Evolutionary conservation across 2,797 vertebrate genomes (phyloP).

Genomic region (Hapalemur alaotrensis): DNA sequence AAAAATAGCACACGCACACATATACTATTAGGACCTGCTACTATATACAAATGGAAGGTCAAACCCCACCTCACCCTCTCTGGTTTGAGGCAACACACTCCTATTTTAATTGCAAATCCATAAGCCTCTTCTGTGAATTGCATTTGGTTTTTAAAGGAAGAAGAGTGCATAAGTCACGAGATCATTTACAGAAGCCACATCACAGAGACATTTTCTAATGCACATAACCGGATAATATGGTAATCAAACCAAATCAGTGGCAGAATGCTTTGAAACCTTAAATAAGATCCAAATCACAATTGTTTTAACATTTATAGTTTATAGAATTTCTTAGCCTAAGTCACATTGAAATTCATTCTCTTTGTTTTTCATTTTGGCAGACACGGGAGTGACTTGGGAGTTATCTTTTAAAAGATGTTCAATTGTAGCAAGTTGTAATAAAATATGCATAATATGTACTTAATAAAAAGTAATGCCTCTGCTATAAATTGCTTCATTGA

Average conservation of each 20-base stretch:
- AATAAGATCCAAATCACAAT: conserved; percentile 78
- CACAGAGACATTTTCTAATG: conserved; percentile 80
- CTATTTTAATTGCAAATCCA: conserved; percentile 77
- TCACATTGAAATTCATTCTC: conserved; percentile 63
- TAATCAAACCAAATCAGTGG: conserved; percentile 75
- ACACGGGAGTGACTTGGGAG: conserved; percentile 77
- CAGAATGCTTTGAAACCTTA: conserved; percentile 79
- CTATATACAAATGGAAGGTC: conserved; percentile 58
- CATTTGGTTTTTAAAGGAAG: conserved; percentile 83
- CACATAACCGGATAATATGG: conserved; percentile 79
- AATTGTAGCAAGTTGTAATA: conserved; percentile 80
- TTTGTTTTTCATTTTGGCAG: conserved; percentile 83
- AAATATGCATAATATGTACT: conserved; percentile 82
- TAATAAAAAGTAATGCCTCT: conserved; percentile 83
- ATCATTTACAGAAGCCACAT: conserved; percentile 77
- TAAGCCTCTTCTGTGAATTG: conserved; percentile 80
- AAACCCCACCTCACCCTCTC: background rate
- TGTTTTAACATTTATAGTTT: conserved; percentile 72
- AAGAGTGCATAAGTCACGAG: conserved; percentile 66
- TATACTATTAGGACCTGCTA: background rate
- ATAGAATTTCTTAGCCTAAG: conserved; percentile 74
- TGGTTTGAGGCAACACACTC: conserved; percentile 32
- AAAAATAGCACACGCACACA: background rate
- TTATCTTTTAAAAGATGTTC: conserved; percentile 81
- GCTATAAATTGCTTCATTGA: conserved; percentile 60